A percentile compares a stretch with the other conserved stretches of the same genome.
Conservation (phyloP, 2,797 vertebrate species). For the Tarsius wallacei region DNA sequence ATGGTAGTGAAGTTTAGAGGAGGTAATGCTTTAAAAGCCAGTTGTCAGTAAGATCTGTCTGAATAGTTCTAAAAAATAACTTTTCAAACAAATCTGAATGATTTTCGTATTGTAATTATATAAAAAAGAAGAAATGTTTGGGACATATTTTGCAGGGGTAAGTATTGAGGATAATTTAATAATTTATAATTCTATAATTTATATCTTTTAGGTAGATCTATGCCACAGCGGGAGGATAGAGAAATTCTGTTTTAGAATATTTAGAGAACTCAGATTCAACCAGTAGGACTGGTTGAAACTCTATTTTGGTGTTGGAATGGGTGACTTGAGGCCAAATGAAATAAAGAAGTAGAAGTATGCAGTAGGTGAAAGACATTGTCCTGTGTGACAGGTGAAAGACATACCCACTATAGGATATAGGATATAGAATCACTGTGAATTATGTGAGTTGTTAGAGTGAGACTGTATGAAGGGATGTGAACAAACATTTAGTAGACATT, state of each 20-base stretch:
- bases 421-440: background rate
- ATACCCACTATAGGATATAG: background rate
- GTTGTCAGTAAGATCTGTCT: conserved; percentile 38
- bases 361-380: background rate
- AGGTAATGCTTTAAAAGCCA: conserved; percentile 8
- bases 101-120: background rate
- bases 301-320: background rate
- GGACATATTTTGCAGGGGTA: background rate
- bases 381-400: conserved; percentile 4
- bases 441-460: background rate
- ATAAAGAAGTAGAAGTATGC: background rate
- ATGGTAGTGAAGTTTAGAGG: background rate
- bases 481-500: background rate
- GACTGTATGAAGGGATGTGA: background rate
- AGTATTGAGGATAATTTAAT: background rate
- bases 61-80: conserved; percentile 13
- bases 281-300: background rate
- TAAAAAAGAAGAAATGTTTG: background rate
- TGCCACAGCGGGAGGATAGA: background rate
- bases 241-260: conserved; percentile 1
- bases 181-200: background rate
- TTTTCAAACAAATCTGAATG: conserved; percentile 9
- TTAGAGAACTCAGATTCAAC: background rate
- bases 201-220: background rate
- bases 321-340: background rate